Percentiles rank a stretch among this genome's conserved stretches.
phyloP scores from a whole-genome alignment of 1,140 invertebrate species.

The Drosophila suzukii region DNA sequence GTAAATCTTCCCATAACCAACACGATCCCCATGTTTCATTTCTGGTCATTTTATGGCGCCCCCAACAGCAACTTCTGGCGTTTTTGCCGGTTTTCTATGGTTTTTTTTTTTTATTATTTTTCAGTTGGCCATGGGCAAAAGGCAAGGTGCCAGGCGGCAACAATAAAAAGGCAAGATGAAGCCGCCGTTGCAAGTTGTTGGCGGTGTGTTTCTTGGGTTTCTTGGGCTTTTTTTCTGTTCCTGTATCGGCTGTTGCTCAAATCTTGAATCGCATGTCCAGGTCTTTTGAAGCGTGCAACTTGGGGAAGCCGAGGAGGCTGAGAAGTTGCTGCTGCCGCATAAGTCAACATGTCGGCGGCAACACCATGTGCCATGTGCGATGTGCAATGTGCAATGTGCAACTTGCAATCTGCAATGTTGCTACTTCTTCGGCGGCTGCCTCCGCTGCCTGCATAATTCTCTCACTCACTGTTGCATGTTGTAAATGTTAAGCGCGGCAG shows the following conservation, averaged over 20 bases:
- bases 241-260: slow-evolving; percentile 11
- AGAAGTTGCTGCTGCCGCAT: slow-evolving; percentile 51
- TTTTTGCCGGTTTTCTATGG: neutral
- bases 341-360: slow-evolving; percentile 68
- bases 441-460: slow-evolving; percentile 76
- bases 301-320: slow-evolving; percentile 18
- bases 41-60: slow-evolving; percentile 51
- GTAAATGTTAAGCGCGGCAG: slow-evolving; percentile 74
- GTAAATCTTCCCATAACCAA: slow-evolving; percentile 8
- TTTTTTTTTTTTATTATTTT: neutral
- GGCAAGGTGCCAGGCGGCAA: slow-evolving; percentile 51
- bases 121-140: slow-evolving; percentile 2
- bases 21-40: slow-evolving; percentile 19
- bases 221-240: neutral
- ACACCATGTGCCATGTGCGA: slow-evolving; percentile 63
- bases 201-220: neutral
- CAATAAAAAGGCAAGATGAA: slow-evolving; percentile 47
- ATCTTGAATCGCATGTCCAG: slow-evolving; percentile 69
- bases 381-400: slow-evolving; percentile 47
- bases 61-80: slow-evolving; percentile 27
- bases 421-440: neutral
- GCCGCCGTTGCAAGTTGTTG: slow-evolving; percentile 11
- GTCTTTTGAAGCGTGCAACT: slow-evolving; percentile 62
- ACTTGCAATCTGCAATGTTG: slow-evolving; percentile 1
- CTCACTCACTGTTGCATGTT: slow-evolving; percentile 54